Evolutionary conservation across 2,888 invertebrate genomes (phyloP), one percentile per base, ranked within the genome.

Genomic region (Nomada flava): DNA sequence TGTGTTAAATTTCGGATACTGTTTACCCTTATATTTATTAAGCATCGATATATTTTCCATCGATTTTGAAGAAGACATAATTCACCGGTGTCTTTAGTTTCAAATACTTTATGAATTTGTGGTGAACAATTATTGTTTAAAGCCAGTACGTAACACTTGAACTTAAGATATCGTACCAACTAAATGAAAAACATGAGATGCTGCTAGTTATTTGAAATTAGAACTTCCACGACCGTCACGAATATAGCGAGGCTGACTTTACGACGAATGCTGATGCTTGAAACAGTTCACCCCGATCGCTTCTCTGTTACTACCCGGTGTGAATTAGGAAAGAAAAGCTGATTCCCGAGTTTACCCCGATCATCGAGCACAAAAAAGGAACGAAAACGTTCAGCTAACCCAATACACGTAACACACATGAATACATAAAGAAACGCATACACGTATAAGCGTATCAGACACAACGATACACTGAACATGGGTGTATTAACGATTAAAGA

Each of bases 401-500:
- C n/a, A 18, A n/a, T 4, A 44, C 62, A 20, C 9, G 9, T 42
- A 23, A 52, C 42, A 52, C 23, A 2, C 23, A 23, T 1, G 4
- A 15, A 55, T 20, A 23, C 26, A n/a, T 13, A 47, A 13, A 20
- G 36, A 26, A 20, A 74, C 57, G 55, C 9, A n/a, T n/a, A 20
- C 74, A 42, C 18, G 11, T 9, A 29, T 26, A n/a, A 18, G 26
- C 42, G 42, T 9, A 29, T 29, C 23, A 70, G 15, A 64, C 42
- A 63, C 18, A 13, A 68, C 57, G 44, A 64, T 55, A 86, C 68
- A 82, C 81, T 64, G 2, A 65, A 86, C 83, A 88, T 86, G 74
- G 50, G 79, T 86, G 85, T 88, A 36, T 80, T 88, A 82, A 80
- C 55, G 70, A 86, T 83, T 63, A 76, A 85, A 82, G 88, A 88